phyloP scores from a whole-genome alignment of 1,140 invertebrate species.

The Neuroterus valhalla region DNA sequence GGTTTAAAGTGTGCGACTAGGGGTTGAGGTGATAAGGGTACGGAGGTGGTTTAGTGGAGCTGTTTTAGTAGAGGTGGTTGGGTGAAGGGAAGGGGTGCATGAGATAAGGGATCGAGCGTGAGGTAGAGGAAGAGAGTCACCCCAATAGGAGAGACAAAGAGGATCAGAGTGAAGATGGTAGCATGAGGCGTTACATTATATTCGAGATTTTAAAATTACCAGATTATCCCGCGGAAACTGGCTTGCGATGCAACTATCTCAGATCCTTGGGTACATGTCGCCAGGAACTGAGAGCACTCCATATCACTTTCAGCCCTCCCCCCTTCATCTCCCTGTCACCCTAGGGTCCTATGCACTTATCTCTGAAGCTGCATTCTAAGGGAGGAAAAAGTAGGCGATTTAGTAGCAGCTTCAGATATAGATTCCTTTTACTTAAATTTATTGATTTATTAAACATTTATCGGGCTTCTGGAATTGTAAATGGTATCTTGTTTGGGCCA shows the following conservation, averaged over 20 bases:
- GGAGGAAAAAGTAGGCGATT: too few species aligned
- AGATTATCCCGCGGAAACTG: slow-evolving; percentile 64
- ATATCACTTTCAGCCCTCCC: slow-evolving; percentile 51
- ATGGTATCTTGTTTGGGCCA: too few species aligned
- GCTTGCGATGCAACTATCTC: slow-evolving; percentile 59
- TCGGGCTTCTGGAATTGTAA: too few species aligned
- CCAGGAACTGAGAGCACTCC: slow-evolving; percentile 54
- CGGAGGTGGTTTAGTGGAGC: too few species aligned
- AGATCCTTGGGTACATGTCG: slow-evolving; percentile 60
- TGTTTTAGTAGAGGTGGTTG: too few species aligned
- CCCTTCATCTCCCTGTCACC: slow-evolving; percentile 47
- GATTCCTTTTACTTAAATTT: too few species aligned
- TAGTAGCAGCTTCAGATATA: too few species aligned
- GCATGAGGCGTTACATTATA: slow-evolving; percentile 53
- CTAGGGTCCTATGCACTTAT: neutral
- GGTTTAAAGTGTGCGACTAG: slow-evolving; percentile 39
- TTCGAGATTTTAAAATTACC: slow-evolving; percentile 67
- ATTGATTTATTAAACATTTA: too few species aligned
- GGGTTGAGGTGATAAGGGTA: slow-evolving; percentile 38
- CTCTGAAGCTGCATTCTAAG: too few species aligned
- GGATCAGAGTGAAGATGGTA: slow-evolving; percentile 37
- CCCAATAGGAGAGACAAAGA: slow-evolving; percentile 29
- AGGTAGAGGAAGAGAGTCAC: slow-evolving; percentile 15
- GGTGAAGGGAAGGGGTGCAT: slow-evolving; percentile 47
- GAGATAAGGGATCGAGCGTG: slow-evolving; percentile 43